Conservation (phyloP, 2,888 invertebrate genomes). For the Pristionchus entomophagus region DNA sequence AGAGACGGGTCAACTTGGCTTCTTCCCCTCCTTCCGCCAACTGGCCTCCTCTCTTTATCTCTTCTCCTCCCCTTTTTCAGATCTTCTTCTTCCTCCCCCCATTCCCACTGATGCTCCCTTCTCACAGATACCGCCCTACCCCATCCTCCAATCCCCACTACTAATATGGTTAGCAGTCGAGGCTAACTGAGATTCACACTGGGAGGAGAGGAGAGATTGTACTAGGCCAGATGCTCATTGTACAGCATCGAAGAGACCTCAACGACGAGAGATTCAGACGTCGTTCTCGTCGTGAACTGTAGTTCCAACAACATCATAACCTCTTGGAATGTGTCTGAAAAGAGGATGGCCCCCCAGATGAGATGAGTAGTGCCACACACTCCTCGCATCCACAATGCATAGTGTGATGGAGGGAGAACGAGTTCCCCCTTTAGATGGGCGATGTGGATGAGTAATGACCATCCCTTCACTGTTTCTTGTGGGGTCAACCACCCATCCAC, state of each 20-base stretch:
- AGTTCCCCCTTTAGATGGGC: slow-evolving; percentile 20
- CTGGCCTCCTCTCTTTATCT: slow-evolving; percentile 23
- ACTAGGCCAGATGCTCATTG: neutral
- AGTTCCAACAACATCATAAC: too few species aligned
- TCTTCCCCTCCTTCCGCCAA: slow-evolving; percentile 16
- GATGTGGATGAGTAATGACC: slow-evolving; percentile 13
- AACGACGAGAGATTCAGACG: neutral
- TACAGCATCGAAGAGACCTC: neutral
- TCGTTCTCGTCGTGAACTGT: too few species aligned
- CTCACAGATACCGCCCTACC: neutral
- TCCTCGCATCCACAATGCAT: slow-evolving; percentile 27
- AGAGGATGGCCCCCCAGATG: neutral
- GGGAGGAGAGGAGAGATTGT: slow-evolving; percentile 8
- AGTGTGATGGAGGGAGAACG: slow-evolving; percentile 35
- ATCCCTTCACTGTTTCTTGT: neutral
- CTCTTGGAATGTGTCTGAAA: too few species aligned
- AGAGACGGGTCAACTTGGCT: neutral
- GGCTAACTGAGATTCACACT: neutral
- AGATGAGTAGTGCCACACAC: slow-evolving; percentile 5
- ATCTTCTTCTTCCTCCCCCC: neutral
- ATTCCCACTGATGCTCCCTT: neutral
- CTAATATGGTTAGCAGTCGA: slow-evolving; percentile 20
- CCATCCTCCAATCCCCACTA: slow-evolving; percentile 25
- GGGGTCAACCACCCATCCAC: too few species aligned
- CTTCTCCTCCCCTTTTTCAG: slow-evolving; percentile 7